These are phyloP conservation scores for Pseudomyrmex sp. DNA, from an alignment of 1,140 invertebrate species.

Conservation along the genomic window DNA sequence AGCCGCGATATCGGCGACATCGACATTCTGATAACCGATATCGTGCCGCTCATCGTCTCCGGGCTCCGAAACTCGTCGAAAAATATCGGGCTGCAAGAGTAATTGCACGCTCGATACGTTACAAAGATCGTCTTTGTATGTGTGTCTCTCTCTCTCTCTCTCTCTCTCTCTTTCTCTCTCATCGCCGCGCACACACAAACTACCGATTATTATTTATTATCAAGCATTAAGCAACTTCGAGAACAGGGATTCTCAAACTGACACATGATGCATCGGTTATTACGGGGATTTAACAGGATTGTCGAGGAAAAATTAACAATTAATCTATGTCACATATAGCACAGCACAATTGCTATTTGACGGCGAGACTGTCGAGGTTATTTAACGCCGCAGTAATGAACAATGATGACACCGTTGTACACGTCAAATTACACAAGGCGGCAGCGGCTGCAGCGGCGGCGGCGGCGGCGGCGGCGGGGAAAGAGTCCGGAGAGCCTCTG, in stretches of 20 bases:
- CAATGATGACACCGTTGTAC: slow-evolving; percentile 54
- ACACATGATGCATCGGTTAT: not conserved
- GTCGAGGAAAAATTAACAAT: slow-evolving; percentile 3
- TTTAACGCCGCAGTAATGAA: slow-evolving; percentile 38
- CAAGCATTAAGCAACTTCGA: not conserved
- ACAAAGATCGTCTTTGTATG: not conserved
- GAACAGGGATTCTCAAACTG: slow-evolving; percentile 21
- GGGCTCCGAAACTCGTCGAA: not conserved
- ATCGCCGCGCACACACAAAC: no score
- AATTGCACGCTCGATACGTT: slow-evolving; percentile 26
- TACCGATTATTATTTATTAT: slow-evolving; percentile 36
- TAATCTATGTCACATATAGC: slow-evolving; percentile 1
- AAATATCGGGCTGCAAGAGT: not conserved
- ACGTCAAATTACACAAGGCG: slow-evolving; percentile 51
- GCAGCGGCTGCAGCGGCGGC: not conserved
- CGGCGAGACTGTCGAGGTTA: not conserved
- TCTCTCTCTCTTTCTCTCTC: not conserved
- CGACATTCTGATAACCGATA: slow-evolving; percentile 1
- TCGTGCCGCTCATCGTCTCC: not conserved
- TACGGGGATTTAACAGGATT: not conserved
- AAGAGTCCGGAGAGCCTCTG: slow-evolving; percentile 40
- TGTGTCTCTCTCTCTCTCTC: no score
- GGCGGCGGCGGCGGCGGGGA: not conserved
- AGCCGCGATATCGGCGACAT: not conserved
- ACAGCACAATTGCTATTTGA: slow-evolving; percentile 2